Conservation (phyloP, 2,797 vertebrate species). For the Gallinago nigripennis region DNA sequence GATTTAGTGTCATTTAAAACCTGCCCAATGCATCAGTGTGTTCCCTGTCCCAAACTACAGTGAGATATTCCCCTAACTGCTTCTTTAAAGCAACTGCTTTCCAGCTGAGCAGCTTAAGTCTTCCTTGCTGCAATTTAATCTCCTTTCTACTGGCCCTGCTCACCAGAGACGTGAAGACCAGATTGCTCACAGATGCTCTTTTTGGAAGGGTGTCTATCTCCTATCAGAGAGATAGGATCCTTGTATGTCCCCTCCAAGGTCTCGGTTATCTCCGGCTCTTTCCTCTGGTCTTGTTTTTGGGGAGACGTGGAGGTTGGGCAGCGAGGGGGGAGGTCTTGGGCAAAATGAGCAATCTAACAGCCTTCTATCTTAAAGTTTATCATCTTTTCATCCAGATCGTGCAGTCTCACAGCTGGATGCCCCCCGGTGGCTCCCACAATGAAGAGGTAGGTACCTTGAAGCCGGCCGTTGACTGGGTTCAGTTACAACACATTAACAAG, state of each 20-base stretch:
- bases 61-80: not conserved
- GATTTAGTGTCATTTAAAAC: not conserved
- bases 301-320: not conserved
- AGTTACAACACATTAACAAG: not conserved
- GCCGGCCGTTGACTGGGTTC: rapidly evolving
- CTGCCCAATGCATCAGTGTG: not conserved
- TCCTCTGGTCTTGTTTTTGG: not conserved
- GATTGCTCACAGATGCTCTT: not conserved
- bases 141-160: not conserved
- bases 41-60: not conserved
- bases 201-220: not conserved
- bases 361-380: not conserved
- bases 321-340: not conserved
- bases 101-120: not conserved
- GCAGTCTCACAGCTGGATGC: not conserved
- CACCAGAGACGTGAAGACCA: not conserved
- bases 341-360: not conserved
- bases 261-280: not conserved
- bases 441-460: not conserved
- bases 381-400: not conserved
- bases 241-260: not conserved
- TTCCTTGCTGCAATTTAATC: not conserved
- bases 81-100: not conserved
- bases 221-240: no score
- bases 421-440: rapidly evolving